Evolutionary conservation across 2,888 invertebrate species (phyloP), one percentile per base, ranked within the genome.

Genomic region (Gastrophysa polygoni): DNA sequence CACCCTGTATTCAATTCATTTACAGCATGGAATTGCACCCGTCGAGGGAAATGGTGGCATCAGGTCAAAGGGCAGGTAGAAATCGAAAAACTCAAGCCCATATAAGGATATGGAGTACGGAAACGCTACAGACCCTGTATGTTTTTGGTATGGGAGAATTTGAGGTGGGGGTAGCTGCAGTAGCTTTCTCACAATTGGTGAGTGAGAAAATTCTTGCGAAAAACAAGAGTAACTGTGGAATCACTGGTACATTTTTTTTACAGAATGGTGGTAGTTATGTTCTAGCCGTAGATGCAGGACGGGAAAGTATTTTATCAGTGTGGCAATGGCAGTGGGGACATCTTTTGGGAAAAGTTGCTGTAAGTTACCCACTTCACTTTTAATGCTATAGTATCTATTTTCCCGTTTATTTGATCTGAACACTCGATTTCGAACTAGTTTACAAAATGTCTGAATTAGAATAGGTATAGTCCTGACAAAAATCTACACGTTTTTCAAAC

Each of bases 311-410:
- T 66, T 84, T 96, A 2, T 94, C 94, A 0, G 93, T 96, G 0
- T 96, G 96, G 96, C 94, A 96, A 74, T 96, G 96, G 96, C 93
- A 94, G 76, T 94, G 95, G 90, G 93, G 94, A 55, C 91, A 93
- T 81, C 84, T 95, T n/a, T 85, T 96, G 7, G 95, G 95, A 60
- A 94, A 95, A 89, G 95, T 96, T 55, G 93, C 95, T 69, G 96
- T 96, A 84, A 89, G 91, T 86, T 61, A 21, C 1, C 14, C 8
- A n/a, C 5, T 7, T n/a, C 2, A 29, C 18, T 18, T 11, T n/a
- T 16, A n/a, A n/a, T n/a, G n/a, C n/a, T n/a, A n/a, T n/a, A n/a
- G n/a, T n/a, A n/a, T n/a, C n/a, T n/a, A n/a, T n/a, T n/a, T n/a
- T n/a, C n/a, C n/a, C n/a, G n/a, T n/a, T n/a, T n/a, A n/a, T n/a